Evolutionary conservation across 2,888 invertebrate genomes (phyloP).

Genomic region (Dicycla oo): DNA sequence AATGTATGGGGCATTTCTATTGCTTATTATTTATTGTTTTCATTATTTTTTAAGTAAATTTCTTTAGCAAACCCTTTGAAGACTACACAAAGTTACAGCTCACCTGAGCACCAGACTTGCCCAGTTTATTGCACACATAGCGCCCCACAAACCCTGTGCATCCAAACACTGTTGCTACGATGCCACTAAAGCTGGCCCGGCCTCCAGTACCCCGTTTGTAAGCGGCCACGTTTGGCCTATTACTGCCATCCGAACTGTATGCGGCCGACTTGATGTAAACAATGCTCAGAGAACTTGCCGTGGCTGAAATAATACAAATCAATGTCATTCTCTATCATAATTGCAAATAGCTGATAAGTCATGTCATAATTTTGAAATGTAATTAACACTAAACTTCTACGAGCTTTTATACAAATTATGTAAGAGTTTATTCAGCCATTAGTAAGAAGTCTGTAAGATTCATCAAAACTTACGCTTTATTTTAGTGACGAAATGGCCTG

Average conservation of each 20-base stretch:
- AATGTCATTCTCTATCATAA: constrained; percentile 6
- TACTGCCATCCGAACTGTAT: constrained; percentile 88
- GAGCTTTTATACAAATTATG: constrained; percentile 74
- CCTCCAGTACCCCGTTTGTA: constrained; percentile 97
- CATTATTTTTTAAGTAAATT: not conserved
- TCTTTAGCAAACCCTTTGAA: not conserved
- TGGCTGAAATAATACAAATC: constrained; percentile 73
- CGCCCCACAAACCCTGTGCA: constrained; percentile 97
- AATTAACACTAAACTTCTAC: constrained; percentile 22
- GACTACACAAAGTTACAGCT: constrained; percentile 13
- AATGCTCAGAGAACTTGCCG: constrained; percentile 83
- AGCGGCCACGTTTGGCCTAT: constrained; percentile 91
- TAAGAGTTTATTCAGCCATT: constrained; percentile 73
- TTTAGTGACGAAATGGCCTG: constrained; percentile 81
- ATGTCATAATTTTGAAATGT: constrained; percentile 27
- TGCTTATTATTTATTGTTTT: not conserved
- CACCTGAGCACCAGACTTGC: constrained; percentile 96
- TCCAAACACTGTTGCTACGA: constrained; percentile 99
- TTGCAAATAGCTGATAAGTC: constrained; percentile 16
- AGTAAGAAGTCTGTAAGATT: constrained; percentile 19
- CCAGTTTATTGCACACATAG: constrained; percentile 96
- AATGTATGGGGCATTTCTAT: not conserved
- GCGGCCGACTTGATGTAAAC: constrained; percentile 86
- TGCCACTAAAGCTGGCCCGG: constrained; percentile 98
- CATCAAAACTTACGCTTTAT: constrained; percentile 79